Conservation (phyloP, 2,888 invertebrate genomes). For the Gymnocheta viridis region DNA sequence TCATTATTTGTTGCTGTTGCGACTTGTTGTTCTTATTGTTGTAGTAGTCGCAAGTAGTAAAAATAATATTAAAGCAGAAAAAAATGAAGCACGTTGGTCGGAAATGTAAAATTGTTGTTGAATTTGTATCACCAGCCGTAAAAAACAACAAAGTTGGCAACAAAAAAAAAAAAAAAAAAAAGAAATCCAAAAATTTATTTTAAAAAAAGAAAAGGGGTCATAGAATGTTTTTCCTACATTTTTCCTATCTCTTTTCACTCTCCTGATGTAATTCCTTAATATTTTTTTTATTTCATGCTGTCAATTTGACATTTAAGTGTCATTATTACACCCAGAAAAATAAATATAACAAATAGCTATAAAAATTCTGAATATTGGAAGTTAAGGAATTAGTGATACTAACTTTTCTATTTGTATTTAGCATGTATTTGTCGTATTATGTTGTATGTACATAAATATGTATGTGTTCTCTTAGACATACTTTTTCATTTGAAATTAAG, state of each 20-base stretch:
- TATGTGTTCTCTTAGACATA: background rate
- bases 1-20: conserved; percentile 44
- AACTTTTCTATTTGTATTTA: background rate
- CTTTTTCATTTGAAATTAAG: conserved; percentile 48
- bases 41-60: conserved; percentile 20
- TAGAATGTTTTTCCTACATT: conserved; percentile 23
- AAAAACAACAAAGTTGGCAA: conserved; percentile 18
- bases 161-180: conserved; percentile 1
- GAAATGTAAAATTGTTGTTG: conserved; percentile 18
- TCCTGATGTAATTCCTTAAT: too few species aligned
- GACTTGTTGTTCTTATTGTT: conserved; percentile 10
- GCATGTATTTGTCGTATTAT: too few species aligned
- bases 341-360: background rate
- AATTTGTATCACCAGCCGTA: conserved; percentile 47
- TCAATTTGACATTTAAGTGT: conserved; percentile 77
- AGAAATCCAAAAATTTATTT: background rate
- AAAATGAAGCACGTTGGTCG: conserved; percentile 35
- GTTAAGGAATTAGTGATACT: background rate
- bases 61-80: conserved; percentile 31
- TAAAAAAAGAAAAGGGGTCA: conserved; percentile 50
- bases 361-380: background rate
- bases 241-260: background rate
- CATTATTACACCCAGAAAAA: conserved; percentile 70
- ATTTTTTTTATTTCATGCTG: conserved; percentile 56
- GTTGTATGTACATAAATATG: too few species aligned